Conservation (phyloP, 2,797 vertebrate species). For the Enteromius unitaeniatus region DNA sequence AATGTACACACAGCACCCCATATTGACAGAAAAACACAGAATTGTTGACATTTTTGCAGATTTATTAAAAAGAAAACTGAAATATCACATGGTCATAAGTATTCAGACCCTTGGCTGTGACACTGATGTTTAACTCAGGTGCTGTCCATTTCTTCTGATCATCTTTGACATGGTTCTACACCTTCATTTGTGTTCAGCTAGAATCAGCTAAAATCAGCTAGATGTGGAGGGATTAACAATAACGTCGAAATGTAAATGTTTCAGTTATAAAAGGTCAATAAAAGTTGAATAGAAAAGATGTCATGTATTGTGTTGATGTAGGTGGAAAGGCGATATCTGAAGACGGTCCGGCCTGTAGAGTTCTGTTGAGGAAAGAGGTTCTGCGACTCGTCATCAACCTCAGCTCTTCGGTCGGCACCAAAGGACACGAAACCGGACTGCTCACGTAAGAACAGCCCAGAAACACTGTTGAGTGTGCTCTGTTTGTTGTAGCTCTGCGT, state of each 20-base stretch:
- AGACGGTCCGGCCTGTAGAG: constrained; percentile 84
- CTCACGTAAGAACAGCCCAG: constrained; percentile 80
- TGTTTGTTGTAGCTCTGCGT: constrained; percentile 1
- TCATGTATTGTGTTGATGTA: constrained; percentile 52
- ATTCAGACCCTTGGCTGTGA: no score
- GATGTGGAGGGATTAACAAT: not conserved
- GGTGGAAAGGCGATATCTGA: constrained; percentile 85
- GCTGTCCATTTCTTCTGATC: no score
- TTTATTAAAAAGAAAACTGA: no score
- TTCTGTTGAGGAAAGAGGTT: constrained; percentile 86
- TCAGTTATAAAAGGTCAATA: not conserved
- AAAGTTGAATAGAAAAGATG: not conserved
- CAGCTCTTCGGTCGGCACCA: constrained; percentile 88
- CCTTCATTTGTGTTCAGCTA: no score
- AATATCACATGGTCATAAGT: no score
- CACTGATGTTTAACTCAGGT: no score
- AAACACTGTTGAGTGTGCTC: not conserved
- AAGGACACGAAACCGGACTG: constrained; percentile 87
- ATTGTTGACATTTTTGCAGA: no score
- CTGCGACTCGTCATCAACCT: constrained; percentile 86
- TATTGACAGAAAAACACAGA: no score
- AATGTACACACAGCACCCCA: no score
- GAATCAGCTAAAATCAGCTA: not conserved
- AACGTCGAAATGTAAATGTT: not conserved
- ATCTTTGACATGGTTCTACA: no score